Conservation (phyloP, 2,797 vertebrate species). For the Calcarius lapponicus region DNA sequence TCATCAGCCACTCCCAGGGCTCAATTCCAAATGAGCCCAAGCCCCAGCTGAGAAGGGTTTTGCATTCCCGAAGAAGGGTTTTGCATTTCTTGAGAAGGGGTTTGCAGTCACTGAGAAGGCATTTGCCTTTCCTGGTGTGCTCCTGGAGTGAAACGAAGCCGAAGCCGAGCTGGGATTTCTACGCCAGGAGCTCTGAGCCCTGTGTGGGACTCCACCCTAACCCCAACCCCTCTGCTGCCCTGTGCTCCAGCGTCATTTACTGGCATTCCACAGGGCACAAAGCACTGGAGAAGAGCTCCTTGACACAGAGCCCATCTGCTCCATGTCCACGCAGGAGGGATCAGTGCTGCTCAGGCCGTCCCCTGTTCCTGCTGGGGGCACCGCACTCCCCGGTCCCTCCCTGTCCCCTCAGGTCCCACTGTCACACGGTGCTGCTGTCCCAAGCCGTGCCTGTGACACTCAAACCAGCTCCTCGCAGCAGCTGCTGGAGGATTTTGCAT, state of each 20-base stretch:
- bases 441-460: background rate
- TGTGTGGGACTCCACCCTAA: background rate
- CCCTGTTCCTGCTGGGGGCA: background rate
- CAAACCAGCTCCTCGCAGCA: background rate
- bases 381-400: fast-evolving
- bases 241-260: background rate
- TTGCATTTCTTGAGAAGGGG: background rate
- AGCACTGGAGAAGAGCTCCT: background rate
- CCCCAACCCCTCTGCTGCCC: background rate
- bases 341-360: background rate
- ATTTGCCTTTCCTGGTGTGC: background rate
- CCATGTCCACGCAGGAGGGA: background rate
- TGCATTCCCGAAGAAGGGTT: background rate
- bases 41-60: background rate
- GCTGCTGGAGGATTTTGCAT: background rate
- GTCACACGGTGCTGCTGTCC: background rate
- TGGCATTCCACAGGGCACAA: background rate
- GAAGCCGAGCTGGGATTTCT: background rate
- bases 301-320: background rate
- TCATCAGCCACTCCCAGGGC: background rate
- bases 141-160: fast-evolving
- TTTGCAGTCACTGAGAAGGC: background rate
- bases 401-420: background rate
- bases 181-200: background rate
- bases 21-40: fast-evolving